phyloP scores from a whole-genome alignment of 2,113 vertebrate genomes.

The Anguilla japonica region DNA sequence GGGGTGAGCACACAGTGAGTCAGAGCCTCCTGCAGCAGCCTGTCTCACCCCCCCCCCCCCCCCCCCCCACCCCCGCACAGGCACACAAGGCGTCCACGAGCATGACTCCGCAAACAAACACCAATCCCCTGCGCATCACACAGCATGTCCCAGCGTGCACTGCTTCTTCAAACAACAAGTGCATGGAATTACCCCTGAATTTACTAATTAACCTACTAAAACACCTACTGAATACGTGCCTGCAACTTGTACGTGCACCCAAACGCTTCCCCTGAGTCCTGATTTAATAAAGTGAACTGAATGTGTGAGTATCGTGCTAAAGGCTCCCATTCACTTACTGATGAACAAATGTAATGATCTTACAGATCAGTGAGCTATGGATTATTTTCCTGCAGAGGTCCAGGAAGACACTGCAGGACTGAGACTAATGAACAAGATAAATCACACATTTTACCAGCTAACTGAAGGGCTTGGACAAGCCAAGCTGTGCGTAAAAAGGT shows the following conservation, averaged over 20 bases:
- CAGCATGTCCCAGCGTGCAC: not conserved
- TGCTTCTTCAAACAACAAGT: not conserved
- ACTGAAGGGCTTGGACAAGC: not conserved
- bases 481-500: not conserved
- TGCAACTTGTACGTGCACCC: not conserved
- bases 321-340: not conserved
- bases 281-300: not conserved
- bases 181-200: not conserved
- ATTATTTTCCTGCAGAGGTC: not conserved
- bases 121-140: not conserved
- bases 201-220: not conserved
- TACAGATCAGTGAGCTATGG: not conserved
- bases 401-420: not conserved
- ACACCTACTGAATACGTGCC: not conserved
- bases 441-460: not conserved
- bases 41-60: not conserved
- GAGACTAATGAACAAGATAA: not conserved
- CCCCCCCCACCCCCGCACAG: too few relatives aligned
- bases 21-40: not conserved
- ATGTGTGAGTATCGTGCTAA: not conserved
- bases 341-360: not conserved
- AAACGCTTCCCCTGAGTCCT: not conserved
- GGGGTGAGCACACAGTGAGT: not conserved
- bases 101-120: not conserved
- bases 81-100: not conserved